These are phyloP conservation scores for Acanthosepion lycidas DNA, from an alignment of 2,888 invertebrate genomes.

Conservation along the genomic window DNA sequence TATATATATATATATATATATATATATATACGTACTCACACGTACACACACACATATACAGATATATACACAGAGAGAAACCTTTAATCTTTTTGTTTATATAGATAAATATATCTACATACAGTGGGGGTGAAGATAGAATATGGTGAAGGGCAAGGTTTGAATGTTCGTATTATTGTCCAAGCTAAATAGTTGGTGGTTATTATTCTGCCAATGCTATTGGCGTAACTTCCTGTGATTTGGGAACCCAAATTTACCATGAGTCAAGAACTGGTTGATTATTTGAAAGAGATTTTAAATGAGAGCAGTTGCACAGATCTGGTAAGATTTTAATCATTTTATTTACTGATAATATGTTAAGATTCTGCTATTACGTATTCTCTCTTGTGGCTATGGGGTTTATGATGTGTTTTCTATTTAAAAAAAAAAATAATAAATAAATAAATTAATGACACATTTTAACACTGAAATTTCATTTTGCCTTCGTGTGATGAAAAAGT, in stretches of 20 bases:
- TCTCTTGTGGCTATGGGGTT: no score
- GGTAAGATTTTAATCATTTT: background rate
- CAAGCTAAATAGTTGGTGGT: background rate
- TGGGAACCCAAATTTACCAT: background rate
- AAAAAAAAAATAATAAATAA: no score
- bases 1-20: background rate
- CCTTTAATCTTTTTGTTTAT: background rate
- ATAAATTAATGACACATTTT: no score
- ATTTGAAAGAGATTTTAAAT: conserved; percentile 6
- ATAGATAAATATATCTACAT: background rate
- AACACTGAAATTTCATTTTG: no score
- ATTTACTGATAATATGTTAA: background rate
- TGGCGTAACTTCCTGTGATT: background rate
- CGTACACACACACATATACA: background rate
- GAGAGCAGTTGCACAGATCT: background rate
- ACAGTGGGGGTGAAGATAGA: background rate
- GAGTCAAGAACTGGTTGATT: background rate
- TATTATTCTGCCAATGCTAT: background rate
- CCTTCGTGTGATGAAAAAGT: no score
- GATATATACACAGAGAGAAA: background rate
- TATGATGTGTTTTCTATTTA: no score
- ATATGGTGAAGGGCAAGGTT: background rate
- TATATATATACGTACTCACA: background rate
- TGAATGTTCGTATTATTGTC: background rate
- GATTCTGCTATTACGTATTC: no score